phyloP scores from a whole-genome alignment of 2,797 vertebrate genomes.

The Adelosebastes latens region DNA sequence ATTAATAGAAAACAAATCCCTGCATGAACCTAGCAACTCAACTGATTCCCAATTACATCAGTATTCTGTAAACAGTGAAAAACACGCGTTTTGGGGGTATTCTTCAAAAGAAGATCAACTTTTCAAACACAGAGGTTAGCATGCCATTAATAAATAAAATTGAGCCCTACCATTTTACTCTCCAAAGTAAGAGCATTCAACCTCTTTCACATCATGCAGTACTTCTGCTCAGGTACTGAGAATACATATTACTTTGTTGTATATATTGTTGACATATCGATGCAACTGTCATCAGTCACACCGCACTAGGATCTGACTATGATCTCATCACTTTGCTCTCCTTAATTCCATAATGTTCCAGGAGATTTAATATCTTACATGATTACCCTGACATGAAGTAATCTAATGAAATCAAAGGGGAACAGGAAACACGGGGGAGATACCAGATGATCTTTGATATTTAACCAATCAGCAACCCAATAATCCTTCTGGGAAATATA shows the following conservation, averaged over 20 bases:
- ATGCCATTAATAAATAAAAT: background rate
- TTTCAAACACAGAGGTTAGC: background rate
- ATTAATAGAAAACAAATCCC: conserved; percentile 11
- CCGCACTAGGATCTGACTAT: conserved; percentile 16
- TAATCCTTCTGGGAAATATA: background rate
- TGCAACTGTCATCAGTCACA: background rate
- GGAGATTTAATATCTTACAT: conserved; percentile 18
- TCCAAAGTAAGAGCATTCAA: background rate
- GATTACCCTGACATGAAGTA: background rate
- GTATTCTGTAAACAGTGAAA: background rate
- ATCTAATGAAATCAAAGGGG: conserved; percentile 5
- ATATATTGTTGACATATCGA: background rate
- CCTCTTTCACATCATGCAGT: background rate
- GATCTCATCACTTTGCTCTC: conserved; percentile 2
- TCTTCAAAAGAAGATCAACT: background rate
- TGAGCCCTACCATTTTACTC: background rate
- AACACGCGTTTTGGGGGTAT: background rate
- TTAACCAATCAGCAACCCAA: background rate
- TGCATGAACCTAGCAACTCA: background rate
- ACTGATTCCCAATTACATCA: background rate
- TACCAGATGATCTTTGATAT: background rate
- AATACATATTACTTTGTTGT: background rate
- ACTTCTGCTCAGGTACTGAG: background rate
- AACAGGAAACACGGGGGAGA: background rate
- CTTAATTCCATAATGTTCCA: background rate